Conservation (phyloP, 2,888 invertebrate species). For the Heteromurus nitidus region DNA sequence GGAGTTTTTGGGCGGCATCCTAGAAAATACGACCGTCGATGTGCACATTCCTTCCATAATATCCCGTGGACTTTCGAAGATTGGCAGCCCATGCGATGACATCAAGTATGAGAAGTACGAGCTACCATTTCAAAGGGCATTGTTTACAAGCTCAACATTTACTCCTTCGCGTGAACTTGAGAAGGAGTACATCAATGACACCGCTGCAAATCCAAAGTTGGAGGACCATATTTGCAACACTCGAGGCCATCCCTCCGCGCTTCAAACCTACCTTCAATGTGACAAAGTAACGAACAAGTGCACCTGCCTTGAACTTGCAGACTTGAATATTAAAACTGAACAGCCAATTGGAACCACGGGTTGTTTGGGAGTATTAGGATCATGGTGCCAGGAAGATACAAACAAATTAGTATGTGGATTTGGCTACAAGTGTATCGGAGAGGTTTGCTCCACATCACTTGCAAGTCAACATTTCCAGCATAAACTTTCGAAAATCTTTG, state of each 20-base stretch:
- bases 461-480: background rate
- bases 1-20: too few relatives aligned
- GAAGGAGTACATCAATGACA: background rate
- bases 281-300: conserved; percentile 9
- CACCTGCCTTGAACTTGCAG: conserved; percentile 13
- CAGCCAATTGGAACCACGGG: conserved; percentile 37
- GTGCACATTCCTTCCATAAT: too few relatives aligned
- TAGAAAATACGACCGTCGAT: too few relatives aligned
- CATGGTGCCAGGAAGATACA: conserved; percentile 11
- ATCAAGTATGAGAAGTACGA: background rate
- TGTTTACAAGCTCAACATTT: background rate
- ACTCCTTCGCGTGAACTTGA: background rate
- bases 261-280: conserved; percentile 26
- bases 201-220: background rate
- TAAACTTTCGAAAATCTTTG: background rate
- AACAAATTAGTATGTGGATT: conserved; percentile 29
- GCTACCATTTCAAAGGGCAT: background rate
- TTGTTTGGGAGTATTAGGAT: conserved; percentile 23
- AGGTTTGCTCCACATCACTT: background rate
- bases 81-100: background rate
- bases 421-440: conserved; percentile 24
- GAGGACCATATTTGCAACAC: conserved; percentile 26
- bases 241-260: background rate
- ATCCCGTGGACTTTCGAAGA: too few relatives aligned
- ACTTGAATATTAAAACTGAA: conserved; percentile 7